A percentile compares a stretch with the other conserved stretches of the same genome.
phyloP scores from a whole-genome alignment of 2,888 invertebrate genomes.

The Drosophila gaucha region DNA sequence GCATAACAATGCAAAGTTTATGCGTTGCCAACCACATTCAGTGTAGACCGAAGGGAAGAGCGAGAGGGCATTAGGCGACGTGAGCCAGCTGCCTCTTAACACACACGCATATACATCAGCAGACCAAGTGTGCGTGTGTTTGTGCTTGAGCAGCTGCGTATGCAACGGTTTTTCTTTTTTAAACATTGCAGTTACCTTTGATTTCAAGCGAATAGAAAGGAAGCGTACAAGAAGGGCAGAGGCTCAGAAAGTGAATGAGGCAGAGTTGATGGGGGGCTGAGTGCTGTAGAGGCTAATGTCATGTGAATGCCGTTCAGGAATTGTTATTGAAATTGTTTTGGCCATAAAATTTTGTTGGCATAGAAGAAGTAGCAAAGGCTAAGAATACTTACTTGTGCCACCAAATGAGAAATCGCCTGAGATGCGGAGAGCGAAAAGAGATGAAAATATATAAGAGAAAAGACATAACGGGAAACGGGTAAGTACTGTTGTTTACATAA shows the following conservation, averaged over 20 bases:
- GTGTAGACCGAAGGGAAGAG: background rate
- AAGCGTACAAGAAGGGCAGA: background rate
- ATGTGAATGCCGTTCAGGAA: slow-evolving; percentile 62
- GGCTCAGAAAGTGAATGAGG: background rate
- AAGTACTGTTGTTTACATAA: slow-evolving; percentile 57
- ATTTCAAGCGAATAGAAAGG: slow-evolving; percentile 42
- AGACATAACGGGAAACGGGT: slow-evolving; percentile 58
- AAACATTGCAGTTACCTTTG: slow-evolving; percentile 78
- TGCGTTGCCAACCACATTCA: slow-evolving; percentile 50
- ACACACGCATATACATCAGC: slow-evolving; percentile 14
- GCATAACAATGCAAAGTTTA: slow-evolving; percentile 81
- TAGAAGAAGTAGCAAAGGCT: slow-evolving; percentile 14
- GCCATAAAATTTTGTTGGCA: slow-evolving; percentile 59
- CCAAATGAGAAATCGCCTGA: slow-evolving; percentile 91
- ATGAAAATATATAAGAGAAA: slow-evolving; percentile 28
- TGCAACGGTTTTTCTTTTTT: slow-evolving; percentile 59
- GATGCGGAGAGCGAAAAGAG: slow-evolving; percentile 16
- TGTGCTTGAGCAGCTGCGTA: slow-evolving; percentile 61
- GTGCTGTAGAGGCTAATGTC: slow-evolving; percentile 25
- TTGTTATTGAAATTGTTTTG: slow-evolving; percentile 82
- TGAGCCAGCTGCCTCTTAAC: slow-evolving; percentile 40
- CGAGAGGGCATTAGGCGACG: slow-evolving; percentile 1
- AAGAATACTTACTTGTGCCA: slow-evolving; percentile 88
- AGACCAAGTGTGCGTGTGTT: slow-evolving; percentile 6
- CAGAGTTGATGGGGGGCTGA: background rate